A percentile compares a stretch with the other conserved stretches of the same genome.
phyloP scores from a whole-genome alignment of 2,113 vertebrate species.

The Mustelus asterias region DNA sequence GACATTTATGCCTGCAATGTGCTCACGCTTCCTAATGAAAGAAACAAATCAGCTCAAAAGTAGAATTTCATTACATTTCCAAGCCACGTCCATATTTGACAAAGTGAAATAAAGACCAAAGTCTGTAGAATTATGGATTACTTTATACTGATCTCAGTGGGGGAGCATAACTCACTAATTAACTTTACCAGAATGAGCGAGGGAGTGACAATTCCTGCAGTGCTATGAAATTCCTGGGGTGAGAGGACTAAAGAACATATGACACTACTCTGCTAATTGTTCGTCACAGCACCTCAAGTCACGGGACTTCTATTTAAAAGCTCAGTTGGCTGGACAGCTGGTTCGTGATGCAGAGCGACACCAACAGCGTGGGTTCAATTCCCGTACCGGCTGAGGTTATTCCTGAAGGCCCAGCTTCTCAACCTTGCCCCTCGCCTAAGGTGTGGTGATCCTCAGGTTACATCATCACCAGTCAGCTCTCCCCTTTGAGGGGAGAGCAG shows the following conservation, averaged over 20 bases:
- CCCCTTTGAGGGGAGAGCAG: too few relatives aligned
- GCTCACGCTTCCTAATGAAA: neutral
- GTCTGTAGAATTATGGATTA: neutral
- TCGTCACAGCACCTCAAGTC: neutral
- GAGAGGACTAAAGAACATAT: neutral
- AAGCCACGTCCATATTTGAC: neutral
- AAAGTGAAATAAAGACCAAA: neutral
- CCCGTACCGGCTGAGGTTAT: too few relatives aligned
- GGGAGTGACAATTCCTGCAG: neutral
- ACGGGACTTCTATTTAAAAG: neutral
- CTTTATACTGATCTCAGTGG: neutral
- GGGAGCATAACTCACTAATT: neutral
- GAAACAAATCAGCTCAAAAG: conserved; percentile 9
- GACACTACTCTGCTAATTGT: neutral
- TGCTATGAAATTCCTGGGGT: neutral
- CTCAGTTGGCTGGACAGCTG: too few relatives aligned
- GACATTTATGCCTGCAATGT: neutral
- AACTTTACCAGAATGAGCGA: neutral
- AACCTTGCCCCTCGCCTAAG: too few relatives aligned
- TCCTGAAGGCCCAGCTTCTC: too few relatives aligned
- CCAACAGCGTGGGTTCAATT: too few relatives aligned
- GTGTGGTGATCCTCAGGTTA: too few relatives aligned
- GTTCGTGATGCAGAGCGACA: too few relatives aligned
- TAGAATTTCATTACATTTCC: neutral
- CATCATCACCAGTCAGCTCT: too few relatives aligned